Evolutionary conservation across 2,113 vertebrate species (phyloP).

Genomic region (Mastomys coucha): DNA sequence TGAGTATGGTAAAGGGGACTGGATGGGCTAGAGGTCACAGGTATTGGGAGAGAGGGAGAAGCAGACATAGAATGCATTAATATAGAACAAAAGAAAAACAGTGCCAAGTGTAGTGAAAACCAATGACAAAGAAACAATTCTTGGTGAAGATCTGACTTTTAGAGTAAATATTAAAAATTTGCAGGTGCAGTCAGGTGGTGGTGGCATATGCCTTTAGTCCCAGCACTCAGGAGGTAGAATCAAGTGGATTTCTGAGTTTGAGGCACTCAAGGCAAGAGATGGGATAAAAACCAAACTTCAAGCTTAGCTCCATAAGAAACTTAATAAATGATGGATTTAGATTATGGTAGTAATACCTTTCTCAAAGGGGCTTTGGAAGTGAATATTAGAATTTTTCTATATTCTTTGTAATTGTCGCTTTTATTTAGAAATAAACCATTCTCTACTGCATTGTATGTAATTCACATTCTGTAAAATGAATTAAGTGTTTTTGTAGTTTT

Average conservation of each 20-base stretch:
- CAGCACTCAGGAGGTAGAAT: neutral
- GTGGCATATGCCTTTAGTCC: neutral
- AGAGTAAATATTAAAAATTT: conserved; percentile 39
- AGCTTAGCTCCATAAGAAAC: neutral
- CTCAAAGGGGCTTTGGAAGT: neutral
- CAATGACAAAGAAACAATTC: neutral
- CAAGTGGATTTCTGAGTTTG: neutral
- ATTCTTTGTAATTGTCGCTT: neutral
- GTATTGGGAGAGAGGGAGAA: neutral
- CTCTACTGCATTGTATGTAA: neutral
- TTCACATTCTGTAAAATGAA: neutral
- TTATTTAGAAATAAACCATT: neutral
- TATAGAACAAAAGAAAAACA: neutral
- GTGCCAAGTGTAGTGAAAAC: neutral
- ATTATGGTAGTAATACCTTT: neutral
- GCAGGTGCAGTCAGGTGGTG: neutral
- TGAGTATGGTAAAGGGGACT: neutral
- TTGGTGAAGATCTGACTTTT: conserved; percentile 15
- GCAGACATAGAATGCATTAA: neutral
- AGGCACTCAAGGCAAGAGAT: neutral
- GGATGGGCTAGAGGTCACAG: neutral
- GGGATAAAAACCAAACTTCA: neutral
- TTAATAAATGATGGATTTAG: neutral
- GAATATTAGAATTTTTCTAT: neutral
- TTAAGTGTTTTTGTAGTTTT: neutral